Base-by-base conservation (phyloP, 2,888 invertebrate genomes). In the Cristatella mucedo region DNA sequence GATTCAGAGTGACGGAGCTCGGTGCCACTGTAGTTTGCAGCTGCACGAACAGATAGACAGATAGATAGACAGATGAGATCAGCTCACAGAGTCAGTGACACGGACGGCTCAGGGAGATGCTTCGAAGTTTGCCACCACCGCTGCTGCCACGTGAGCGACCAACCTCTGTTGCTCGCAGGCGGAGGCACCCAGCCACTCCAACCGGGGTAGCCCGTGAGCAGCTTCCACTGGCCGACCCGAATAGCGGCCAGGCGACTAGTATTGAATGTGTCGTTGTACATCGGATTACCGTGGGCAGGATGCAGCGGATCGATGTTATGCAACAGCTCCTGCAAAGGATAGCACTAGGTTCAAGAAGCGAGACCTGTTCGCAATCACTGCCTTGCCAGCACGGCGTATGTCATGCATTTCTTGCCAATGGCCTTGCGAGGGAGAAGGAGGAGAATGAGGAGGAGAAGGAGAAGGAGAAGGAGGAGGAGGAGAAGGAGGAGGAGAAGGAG, bases 231-330 rank as follows among this genome's bases (percentile, higher is more conserved):
- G 6, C 55, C 55, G 4, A 51, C 45, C 31, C 60, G 41, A 4
- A 61, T 44, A 9, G 61, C 59, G n/a, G 61, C 59, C 32, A 54
- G 43, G 1, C 51, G 46, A 5, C 53, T 38, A 4, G 51, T 56
- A 40, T 59, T 54, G 46, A 60, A 62, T n/a, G 48, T 48, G 13
- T 44, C 43, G 15, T 48, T 48, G 26, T 36, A 49, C 18, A 47
- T 11, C 1, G 41, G 45, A 2, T 40, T 38, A 4, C 58, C 59
- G 5, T 34, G 34, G 4, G 30, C 42, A 2, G 24, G 13, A 4
- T 22, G 41, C 38, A 55, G 40, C n/a, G 61, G 61, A 57, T 91
- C 89, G 39, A 91, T 87, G 57, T 87, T 87, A 58, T 86, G 86
- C 0, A 89, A 68, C 6, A 62, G 40, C 29, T 58, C 55, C 18